A percentile compares a stretch with the other conserved stretches of the same genome.
Conservation (phyloP, 2,888 invertebrate species). For the Drepana falcataria region DNA sequence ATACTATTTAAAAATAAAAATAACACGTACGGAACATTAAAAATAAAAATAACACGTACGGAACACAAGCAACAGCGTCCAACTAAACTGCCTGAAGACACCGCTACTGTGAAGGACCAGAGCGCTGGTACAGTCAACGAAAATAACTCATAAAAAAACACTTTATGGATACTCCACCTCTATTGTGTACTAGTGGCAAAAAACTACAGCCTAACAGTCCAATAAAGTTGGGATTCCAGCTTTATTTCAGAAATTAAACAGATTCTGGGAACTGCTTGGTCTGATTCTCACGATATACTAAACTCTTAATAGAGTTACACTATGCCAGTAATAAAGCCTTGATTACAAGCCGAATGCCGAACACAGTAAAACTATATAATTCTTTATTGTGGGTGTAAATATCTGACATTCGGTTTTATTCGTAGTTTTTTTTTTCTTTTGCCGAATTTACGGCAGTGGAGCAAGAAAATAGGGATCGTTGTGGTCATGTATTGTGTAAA, state of each 20-base stretch:
- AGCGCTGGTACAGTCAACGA: conserved; percentile 27
- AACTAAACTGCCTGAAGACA: conserved; percentile 3
- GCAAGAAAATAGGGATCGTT: too few species aligned
- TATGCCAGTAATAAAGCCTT: conserved; percentile 58
- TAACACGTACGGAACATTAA: conserved; percentile 12
- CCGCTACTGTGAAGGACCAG: conserved; percentile 47
- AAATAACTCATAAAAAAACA: conserved; percentile 41
- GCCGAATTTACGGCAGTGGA: not conserved
- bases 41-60: conserved; percentile 4
- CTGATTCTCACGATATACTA: conserved; percentile 38
- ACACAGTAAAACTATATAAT: conserved; percentile 62
- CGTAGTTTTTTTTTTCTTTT: conserved; percentile 3
- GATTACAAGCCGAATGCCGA: conserved; percentile 67
- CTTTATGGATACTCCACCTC: conserved; percentile 46
- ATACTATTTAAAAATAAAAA: too few species aligned
- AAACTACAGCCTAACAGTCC: conserved; percentile 54
- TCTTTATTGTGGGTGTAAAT: conserved; percentile 60
- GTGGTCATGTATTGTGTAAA: too few species aligned
- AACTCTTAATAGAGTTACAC: conserved; percentile 58
- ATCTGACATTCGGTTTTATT: conserved; percentile 18
- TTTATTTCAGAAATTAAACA: conserved; percentile 69
- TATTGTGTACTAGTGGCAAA: conserved; percentile 51
- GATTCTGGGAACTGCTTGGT: conserved; percentile 57
- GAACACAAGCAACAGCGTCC: conserved; percentile 22
- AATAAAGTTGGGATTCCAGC: conserved; percentile 70